These are phyloP conservation scores for Pelagia noctiluca DNA, from an alignment of 30 jellyfish, hydroid and myxozoan species.

Conservation along the genomic window DNA sequence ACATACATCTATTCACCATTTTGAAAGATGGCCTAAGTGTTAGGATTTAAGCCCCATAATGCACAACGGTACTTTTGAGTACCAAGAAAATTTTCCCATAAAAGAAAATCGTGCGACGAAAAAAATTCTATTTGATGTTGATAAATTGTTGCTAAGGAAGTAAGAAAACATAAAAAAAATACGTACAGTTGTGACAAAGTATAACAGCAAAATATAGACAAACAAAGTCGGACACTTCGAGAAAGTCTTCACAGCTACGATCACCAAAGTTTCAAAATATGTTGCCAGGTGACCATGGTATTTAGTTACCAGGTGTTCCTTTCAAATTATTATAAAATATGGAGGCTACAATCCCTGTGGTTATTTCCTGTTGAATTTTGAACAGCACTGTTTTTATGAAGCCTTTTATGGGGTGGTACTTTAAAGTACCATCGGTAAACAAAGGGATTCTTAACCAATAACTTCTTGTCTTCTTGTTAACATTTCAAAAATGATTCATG, in stretches of 20 bases:
- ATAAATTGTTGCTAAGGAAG: constrained; percentile 9
- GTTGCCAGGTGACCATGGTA: constrained; percentile 16
- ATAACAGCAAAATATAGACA: constrained; percentile 2
- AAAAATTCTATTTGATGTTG: constrained; percentile 1
- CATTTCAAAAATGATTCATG: no score
- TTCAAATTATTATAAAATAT: background rate
- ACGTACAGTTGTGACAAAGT: constrained; percentile 15
- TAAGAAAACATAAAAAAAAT: constrained; percentile 3
- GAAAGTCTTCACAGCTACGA: constrained; percentile 7
- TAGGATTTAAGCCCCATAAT: constrained; percentile 13
- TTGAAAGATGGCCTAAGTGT: constrained; percentile 14
- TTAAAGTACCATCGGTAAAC: no score
- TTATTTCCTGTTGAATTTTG: no score
- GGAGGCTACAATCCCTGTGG: constrained; percentile 22
- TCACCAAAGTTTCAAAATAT: constrained; percentile 9
- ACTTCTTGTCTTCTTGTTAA: no score
- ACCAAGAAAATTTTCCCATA: background rate
- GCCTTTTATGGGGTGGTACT: no score
- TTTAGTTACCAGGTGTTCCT: constrained; percentile 10
- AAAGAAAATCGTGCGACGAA: background rate
- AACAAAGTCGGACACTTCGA: constrained; percentile 6
- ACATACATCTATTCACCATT: constrained; percentile 9
- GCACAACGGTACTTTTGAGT: constrained; percentile 20
- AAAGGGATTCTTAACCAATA: no score
- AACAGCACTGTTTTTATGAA: no score